These are phyloP conservation scores for Orbicella faveolata DNA, from an alignment of 64 coral and sea anemone species.

Conservation along the genomic window DNA sequence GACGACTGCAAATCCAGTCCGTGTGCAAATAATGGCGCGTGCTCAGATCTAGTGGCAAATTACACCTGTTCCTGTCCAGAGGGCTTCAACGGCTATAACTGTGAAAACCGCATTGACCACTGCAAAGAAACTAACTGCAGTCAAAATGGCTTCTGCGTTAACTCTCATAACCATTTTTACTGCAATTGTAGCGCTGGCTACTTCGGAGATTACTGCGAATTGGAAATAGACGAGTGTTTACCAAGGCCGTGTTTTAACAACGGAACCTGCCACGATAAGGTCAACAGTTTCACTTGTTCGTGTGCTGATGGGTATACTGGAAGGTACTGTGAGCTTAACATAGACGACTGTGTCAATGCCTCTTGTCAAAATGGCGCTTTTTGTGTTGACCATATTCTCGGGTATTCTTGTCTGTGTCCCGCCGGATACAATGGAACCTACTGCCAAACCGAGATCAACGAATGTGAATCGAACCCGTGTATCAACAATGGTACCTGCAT, in stretches of 20 bases:
- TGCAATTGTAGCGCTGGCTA: not conserved
- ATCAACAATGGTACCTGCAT: conserved; percentile 5
- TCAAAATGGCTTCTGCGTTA: conserved; percentile 37
- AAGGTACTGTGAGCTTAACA: conserved; percentile 21
- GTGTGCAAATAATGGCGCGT: conserved; percentile 54
- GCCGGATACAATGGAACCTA: conserved; percentile 18
- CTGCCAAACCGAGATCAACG: conserved; percentile 35
- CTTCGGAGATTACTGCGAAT: conserved; percentile 21
- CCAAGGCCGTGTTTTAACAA: conserved; percentile 1
- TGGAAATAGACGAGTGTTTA: not conserved
- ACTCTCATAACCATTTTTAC: not conserved
- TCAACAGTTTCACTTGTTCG: conserved; percentile 34
- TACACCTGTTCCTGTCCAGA: conserved; percentile 47
- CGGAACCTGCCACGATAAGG: not conserved
- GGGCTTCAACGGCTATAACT: conserved; percentile 35
- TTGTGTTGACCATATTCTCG: conserved; percentile 29
- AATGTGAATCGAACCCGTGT: conserved; percentile 18
- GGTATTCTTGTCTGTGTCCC: conserved; percentile 10
- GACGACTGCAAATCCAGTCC: not conserved
- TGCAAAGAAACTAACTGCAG: conserved; percentile 32
- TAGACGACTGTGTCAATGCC: conserved; percentile 13
- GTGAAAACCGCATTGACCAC: conserved; percentile 37
- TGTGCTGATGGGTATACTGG: conserved; percentile 39
- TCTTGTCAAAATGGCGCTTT: conserved; percentile 52
- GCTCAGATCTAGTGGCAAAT: conserved; percentile 30